Evolutionary conservation across 2,113 vertebrate species (phyloP).

Genomic region (Arvicanthis niloticus): DNA sequence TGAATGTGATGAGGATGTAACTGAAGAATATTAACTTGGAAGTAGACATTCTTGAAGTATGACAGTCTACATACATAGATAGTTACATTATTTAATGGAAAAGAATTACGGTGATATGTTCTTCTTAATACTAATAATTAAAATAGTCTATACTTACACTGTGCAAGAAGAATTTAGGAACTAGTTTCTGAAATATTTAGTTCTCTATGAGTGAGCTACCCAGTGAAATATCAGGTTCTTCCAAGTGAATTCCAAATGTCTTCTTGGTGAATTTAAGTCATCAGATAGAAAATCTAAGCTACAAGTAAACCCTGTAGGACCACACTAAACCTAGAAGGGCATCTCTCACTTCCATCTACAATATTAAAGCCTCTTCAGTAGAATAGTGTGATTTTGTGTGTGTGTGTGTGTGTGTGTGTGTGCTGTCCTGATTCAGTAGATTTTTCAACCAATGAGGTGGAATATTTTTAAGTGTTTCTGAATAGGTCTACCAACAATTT

Average conservation of each 20-base stretch:
- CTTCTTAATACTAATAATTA: neutral
- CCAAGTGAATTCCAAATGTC: neutral
- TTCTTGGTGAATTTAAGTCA: slow-evolving; percentile 45
- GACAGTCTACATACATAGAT: neutral
- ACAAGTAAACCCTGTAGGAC: neutral
- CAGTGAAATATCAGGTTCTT: slow-evolving; percentile 18
- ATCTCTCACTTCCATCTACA: neutral
- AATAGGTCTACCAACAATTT: neutral
- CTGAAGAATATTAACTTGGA: neutral
- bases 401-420: too few relatives aligned
- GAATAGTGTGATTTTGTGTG: neutral
- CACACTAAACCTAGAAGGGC: neutral
- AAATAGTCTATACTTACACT: neutral
- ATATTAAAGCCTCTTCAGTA: neutral
- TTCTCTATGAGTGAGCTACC: neutral
- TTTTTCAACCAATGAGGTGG: slow-evolving; percentile 20
- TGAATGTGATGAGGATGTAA: neutral
- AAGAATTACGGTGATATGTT: neutral
- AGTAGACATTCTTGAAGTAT: neutral
- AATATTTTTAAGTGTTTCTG: slow-evolving; percentile 34
- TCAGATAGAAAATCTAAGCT: slow-evolving; percentile 25
- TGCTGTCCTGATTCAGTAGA: neutral
- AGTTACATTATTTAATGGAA: neutral
- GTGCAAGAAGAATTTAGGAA: neutral
- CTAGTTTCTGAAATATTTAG: slow-evolving; percentile 26